phyloP scores from a whole-genome alignment of 2,888 invertebrate genomes.

The Oscheius onirici region DNA sequence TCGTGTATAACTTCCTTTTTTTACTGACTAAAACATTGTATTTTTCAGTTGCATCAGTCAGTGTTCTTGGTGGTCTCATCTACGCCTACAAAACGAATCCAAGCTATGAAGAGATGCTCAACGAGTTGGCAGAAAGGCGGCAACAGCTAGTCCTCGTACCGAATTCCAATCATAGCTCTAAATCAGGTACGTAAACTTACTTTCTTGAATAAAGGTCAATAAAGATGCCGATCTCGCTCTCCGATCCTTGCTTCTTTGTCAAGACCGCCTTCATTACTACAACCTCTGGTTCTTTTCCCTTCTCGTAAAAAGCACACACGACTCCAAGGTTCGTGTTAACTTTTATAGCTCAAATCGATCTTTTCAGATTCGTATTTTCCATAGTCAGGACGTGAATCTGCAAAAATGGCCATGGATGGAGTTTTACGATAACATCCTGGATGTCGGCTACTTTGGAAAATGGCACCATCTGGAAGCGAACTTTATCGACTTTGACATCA shows the following conservation, averaged over 20 bases:
- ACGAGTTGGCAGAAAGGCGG: conserved; percentile 51
- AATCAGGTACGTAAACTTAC: no score
- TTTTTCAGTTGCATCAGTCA: conserved; percentile 35
- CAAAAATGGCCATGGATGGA: conserved; percentile 59
- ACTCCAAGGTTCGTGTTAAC: conserved; percentile 46
- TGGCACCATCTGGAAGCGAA: conserved; percentile 54
- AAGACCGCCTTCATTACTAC: conserved; percentile 59
- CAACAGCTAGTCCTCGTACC: conserved; percentile 62
- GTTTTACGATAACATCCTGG: conserved; percentile 58
- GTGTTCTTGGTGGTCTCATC: conserved; percentile 45
- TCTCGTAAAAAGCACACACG: conserved; percentile 53
- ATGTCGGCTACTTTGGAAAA: conserved; percentile 61
- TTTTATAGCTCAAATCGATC: neutral
- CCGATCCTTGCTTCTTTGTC: conserved; percentile 49
- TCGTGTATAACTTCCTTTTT: no score
- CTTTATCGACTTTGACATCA: conserved; percentile 22
- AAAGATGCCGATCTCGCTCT: conserved; percentile 42
- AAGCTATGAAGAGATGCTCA: conserved; percentile 50
- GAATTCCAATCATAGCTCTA: conserved; percentile 54
- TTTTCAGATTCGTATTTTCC: conserved; percentile 49
- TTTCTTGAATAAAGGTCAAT: no score
- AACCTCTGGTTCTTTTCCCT: conserved; percentile 64
- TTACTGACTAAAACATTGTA: neutral
- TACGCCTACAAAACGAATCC: conserved; percentile 61
- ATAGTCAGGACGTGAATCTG: conserved; percentile 54